phyloP scores from a whole-genome alignment of 2,888 invertebrate species.

The Rhaphigaster nebulosa region DNA sequence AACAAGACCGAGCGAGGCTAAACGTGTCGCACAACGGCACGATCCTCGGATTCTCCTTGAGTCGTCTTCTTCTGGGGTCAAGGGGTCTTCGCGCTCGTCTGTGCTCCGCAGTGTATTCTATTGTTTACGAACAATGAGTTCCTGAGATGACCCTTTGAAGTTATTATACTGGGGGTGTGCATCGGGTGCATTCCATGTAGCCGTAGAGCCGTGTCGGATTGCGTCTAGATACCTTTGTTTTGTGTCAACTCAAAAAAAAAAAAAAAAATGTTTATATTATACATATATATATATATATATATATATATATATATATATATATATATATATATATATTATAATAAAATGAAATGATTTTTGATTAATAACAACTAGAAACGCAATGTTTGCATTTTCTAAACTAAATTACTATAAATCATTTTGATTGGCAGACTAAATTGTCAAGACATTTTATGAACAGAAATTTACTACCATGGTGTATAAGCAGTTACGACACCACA shows the following conservation, averaged over 20 bases:
- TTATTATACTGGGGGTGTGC: not conserved
- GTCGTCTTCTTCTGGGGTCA: constrained; percentile 22
- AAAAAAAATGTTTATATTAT: no score
- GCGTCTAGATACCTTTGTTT: not conserved
- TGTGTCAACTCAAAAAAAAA: not conserved
- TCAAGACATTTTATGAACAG: not conserved
- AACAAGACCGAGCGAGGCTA: constrained; percentile 22
- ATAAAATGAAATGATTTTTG: no score
- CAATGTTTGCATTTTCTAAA: no score
- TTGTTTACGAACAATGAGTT: not conserved
- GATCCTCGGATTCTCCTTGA: not conserved
- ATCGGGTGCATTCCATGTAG: not conserved
- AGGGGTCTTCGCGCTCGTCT: constrained; percentile 13
- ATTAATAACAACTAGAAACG: no score
- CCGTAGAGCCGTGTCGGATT: not conserved
- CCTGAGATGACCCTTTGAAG: not conserved
- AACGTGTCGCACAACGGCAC: constrained; percentile 7
- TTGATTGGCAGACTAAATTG: not conserved
- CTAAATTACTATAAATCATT: no score
- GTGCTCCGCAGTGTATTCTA: not conserved
- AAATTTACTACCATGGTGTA: not conserved
- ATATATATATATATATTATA: no score
- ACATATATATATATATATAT: no score
- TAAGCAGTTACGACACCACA: not conserved
- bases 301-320: no score